Conservation (phyloP, 2,113 vertebrate genomes). For the Etheostoma spectabile region DNA sequence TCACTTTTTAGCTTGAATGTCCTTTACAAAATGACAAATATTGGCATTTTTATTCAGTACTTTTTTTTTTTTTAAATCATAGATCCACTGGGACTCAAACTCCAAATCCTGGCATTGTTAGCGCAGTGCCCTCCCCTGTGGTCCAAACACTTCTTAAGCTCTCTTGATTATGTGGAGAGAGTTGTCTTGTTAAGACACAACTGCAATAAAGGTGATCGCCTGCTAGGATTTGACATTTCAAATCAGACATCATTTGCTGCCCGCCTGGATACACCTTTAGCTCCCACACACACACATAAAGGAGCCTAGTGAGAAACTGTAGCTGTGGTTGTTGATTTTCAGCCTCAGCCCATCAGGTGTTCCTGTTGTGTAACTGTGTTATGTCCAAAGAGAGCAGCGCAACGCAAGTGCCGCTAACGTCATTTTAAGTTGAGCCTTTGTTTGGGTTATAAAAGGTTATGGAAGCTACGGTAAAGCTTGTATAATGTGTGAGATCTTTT, state of each 20-base stretch:
- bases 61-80: conserved; percentile 9
- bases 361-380: conserved; percentile 12
- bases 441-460: conserved; percentile 31
- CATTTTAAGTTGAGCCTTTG: conserved; percentile 10
- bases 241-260: conserved; percentile 32
- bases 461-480: conserved; percentile 42
- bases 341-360: conserved; percentile 3
- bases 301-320: conserved; percentile 4
- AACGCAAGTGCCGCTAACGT: conserved; percentile 8
- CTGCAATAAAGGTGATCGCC: conserved; percentile 45
- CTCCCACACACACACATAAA: neutral
- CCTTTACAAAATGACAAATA: neutral
- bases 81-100: conserved; percentile 11
- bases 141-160: neutral
- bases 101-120: neutral
- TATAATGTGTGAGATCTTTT: conserved; percentile 33
- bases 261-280: conserved; percentile 7
- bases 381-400: neutral
- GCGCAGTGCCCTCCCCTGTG: neutral
- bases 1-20: neutral
- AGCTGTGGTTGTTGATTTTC: conserved; percentile 27
- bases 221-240: conserved; percentile 57
- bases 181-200: conserved; percentile 24
- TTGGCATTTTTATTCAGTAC: neutral
- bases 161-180: conserved; percentile 23